Percentiles rank a stretch among this genome's conserved stretches.
Conservation (phyloP, 2,888 invertebrate genomes). For the Hyppa rectilinea region DNA sequence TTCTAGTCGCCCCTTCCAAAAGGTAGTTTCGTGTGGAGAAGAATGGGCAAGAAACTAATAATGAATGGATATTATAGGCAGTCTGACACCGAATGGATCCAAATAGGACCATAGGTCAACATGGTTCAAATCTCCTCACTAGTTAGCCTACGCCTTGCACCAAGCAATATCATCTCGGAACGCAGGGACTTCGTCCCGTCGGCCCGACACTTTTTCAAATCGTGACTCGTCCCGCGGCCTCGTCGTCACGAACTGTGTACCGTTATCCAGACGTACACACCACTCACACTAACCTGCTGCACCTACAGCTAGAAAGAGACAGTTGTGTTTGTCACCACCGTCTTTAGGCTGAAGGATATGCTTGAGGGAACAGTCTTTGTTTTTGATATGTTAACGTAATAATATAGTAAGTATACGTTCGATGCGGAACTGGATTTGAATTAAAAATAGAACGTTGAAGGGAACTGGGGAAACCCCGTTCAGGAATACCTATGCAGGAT, state of each 20-base stretch:
- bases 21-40: no score
- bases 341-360: slow-evolving; percentile 70
- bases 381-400: slow-evolving; percentile 75
- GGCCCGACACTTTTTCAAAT: slow-evolving; percentile 89
- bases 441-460: slow-evolving; percentile 31
- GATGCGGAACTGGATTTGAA: slow-evolving; percentile 42
- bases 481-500: background rate
- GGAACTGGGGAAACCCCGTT: background rate
- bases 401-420: slow-evolving; percentile 59
- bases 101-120: slow-evolving; percentile 6
- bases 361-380: slow-evolving; percentile 67
- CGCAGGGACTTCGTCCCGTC: slow-evolving; percentile 78
- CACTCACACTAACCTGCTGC: slow-evolving; percentile 75
- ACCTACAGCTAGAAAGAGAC: slow-evolving; percentile 74
- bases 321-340: slow-evolving; percentile 64
- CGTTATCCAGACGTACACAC: slow-evolving; percentile 80
- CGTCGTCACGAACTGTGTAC: slow-evolving; percentile 87
- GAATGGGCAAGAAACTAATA: no score
- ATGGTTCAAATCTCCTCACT: background rate
- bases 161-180: slow-evolving; percentile 75
- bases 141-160: slow-evolving; percentile 68
- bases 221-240: slow-evolving; percentile 87
- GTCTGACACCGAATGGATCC: background rate
- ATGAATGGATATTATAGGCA: background rate
- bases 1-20: no score